These are phyloP conservation scores for Protobothrops mucrosquamatus DNA, from an alignment of 2,113 vertebrate genomes.

Conservation along the genomic window DNA sequence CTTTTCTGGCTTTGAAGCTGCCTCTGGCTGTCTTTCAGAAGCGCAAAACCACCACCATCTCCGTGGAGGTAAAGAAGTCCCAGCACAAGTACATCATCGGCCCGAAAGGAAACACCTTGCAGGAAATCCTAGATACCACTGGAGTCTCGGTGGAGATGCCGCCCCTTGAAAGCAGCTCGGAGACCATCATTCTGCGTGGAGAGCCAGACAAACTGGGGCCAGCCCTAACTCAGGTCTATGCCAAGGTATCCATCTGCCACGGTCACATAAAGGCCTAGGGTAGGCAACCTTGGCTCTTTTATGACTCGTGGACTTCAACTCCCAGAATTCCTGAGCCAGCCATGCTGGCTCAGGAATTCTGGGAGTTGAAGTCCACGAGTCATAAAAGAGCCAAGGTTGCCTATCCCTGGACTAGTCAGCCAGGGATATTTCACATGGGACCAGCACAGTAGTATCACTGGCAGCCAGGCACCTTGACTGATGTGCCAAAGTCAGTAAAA, in stretches of 20 bases:
- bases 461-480: no score
- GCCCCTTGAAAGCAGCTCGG: conserved; percentile 70
- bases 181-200: conserved; percentile 76
- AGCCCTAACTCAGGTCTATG: conserved; percentile 75
- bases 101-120: conserved; percentile 76
- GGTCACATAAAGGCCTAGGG: not conserved
- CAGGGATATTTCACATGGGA: no score
- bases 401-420: not conserved
- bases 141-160: conserved; percentile 77
- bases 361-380: no score
- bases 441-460: not conserved
- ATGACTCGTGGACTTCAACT: no score
- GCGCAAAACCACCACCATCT: conserved; percentile 76
- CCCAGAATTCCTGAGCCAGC: no score
- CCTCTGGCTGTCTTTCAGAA: conserved; percentile 62
- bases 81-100: conserved; percentile 80
- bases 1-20: not conserved
- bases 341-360: no score
- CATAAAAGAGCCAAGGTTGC: no score
- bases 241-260: conserved; percentile 61
- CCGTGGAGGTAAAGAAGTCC: conserved; percentile 78
- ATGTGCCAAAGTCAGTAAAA: not conserved
- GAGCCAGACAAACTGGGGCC: conserved; percentile 76
- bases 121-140: conserved; percentile 77
- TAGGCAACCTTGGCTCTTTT: no score